Percentiles rank a stretch among this genome's conserved stretches.
These are phyloP conservation scores for Luffia ferchaultella DNA, from an alignment of 2,888 invertebrate species.

Conservation along the genomic window DNA sequence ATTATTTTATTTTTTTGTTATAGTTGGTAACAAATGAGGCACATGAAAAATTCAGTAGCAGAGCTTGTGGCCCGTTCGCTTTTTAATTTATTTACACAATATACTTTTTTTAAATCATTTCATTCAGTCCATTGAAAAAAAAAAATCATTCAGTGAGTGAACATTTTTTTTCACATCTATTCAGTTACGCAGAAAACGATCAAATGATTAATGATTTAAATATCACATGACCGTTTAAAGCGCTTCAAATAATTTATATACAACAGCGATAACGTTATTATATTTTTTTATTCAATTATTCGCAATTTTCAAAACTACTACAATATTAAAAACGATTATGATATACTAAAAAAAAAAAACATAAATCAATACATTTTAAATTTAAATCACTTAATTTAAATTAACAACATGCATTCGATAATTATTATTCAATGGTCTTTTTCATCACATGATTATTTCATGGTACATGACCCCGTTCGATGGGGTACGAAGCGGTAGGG, in stretches of 20 bases:
- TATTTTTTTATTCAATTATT: background rate
- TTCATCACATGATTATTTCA: too few species aligned
- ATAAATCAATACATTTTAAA: too few species aligned
- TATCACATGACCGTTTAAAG: background rate
- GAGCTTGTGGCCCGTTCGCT: background rate
- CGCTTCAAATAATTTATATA: background rate
- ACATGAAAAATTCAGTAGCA: constrained; percentile 36
- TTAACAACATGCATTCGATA: too few species aligned
- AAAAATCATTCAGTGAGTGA: background rate
- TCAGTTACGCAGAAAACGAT: background rate
- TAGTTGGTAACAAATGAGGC: constrained; percentile 60
- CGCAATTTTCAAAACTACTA: too few species aligned
- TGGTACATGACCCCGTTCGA: too few species aligned
- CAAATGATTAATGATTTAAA: background rate
- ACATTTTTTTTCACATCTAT: background rate
- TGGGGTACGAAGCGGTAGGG: too few species aligned
- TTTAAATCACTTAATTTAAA: too few species aligned
- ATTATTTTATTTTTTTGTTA: constrained; percentile 22
- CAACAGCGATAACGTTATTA: background rate
- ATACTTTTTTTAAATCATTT: background rate
- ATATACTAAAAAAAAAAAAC: too few species aligned
- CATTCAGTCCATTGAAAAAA: background rate
- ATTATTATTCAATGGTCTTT: too few species aligned
- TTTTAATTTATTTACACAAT: background rate
- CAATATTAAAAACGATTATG: too few species aligned